phyloP scores from a whole-genome alignment of 2,113 vertebrate genomes.

The Anolis sagrei region DNA sequence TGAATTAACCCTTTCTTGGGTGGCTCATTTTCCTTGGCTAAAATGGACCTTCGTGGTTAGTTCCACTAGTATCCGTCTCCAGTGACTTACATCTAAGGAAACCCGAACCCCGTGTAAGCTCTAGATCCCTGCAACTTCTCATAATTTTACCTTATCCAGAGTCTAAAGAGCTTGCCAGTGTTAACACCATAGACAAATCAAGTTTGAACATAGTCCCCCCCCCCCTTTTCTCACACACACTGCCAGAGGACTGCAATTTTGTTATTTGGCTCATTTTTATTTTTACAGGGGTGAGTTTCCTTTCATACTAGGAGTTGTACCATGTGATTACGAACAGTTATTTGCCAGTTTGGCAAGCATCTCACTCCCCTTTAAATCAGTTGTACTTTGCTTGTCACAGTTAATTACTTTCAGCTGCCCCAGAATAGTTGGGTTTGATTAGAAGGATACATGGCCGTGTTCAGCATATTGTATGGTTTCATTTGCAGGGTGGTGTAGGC shows the following conservation, averaged over 20 bases:
- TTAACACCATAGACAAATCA: not conserved
- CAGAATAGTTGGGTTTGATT: not conserved
- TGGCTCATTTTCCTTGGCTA: no score
- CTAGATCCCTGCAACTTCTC: no score
- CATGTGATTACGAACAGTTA: not conserved
- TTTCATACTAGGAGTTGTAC: not conserved
- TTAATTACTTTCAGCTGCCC: not conserved
- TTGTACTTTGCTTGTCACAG: not conserved
- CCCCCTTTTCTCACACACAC: no score
- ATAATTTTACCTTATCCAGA: not conserved
- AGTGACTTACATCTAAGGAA: no score
- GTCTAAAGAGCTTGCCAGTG: not conserved
- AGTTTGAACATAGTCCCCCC: not conserved
- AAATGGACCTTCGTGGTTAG: no score
- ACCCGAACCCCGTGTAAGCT: no score
- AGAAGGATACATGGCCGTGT: not conserved
- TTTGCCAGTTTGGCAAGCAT: not conserved
- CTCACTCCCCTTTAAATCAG: not conserved
- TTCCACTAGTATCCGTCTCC: no score
- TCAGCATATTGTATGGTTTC: fast-evolving
- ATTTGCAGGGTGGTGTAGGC: not conserved
- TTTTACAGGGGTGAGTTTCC: not conserved
- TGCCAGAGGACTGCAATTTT: not conserved
- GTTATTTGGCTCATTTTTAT: no score
- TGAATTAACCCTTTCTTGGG: no score